Conservation (phyloP, 2,888 invertebrate species). For the Epinotia nisella region DNA sequence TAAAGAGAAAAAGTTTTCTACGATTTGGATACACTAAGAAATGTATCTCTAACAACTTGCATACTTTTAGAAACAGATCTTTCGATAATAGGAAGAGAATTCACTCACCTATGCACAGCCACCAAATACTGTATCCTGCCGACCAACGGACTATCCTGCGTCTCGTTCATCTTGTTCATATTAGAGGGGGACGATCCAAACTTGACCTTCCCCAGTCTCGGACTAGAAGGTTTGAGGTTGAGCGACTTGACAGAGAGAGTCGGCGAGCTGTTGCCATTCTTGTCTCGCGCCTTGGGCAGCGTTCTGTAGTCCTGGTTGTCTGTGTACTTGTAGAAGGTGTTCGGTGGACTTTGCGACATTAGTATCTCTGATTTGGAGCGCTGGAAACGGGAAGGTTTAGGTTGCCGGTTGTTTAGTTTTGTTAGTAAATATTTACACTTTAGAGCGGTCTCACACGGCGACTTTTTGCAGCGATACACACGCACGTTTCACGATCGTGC, state of each 20-base stretch:
- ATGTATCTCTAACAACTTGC: background rate
- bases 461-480: too few species aligned
- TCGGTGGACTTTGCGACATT: conserved; percentile 75
- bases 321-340: conserved; percentile 55
- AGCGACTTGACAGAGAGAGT: conserved; percentile 64
- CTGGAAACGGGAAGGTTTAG: conserved; percentile 62
- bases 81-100: background rate
- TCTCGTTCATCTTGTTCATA: conserved; percentile 52
- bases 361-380: conserved; percentile 75
- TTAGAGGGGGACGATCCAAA: conserved; percentile 67
- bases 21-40: background rate
- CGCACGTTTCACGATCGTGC: too few species aligned
- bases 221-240: conserved; percentile 57
- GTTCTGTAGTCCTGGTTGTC: conserved; percentile 54
- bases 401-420: conserved; percentile 12
- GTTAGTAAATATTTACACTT: conserved; percentile 16
- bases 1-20: too few species aligned
- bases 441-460: too few species aligned
- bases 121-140: conserved; percentile 86
- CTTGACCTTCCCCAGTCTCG: conserved; percentile 56
- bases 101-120: conserved; percentile 87
- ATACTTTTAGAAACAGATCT: background rate
- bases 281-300: conserved; percentile 49
- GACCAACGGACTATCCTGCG: conserved; percentile 25
- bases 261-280: conserved; percentile 58